Percentiles rank a stretch among this genome's conserved stretches.
Evolutionary conservation across 2,888 invertebrate species (phyloP).

Genomic region (Metellina segmentata): DNA sequence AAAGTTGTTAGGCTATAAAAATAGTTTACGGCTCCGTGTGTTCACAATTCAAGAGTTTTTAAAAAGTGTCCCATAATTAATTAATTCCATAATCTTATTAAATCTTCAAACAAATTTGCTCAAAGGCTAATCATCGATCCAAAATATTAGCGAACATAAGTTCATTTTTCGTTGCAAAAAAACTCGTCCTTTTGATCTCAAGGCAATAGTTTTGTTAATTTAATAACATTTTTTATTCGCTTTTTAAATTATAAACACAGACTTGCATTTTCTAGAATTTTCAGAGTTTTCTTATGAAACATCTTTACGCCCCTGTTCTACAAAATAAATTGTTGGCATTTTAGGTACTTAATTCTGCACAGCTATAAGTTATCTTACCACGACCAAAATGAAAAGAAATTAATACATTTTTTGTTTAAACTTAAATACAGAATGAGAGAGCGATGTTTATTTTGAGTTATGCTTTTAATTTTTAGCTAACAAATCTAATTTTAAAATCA

Average conservation of each 20-base stretch:
- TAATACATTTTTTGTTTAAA: background rate
- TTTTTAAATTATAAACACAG: background rate
- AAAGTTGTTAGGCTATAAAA: background rate
- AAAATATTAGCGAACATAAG: background rate
- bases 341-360: background rate
- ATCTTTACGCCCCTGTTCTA: background rate
- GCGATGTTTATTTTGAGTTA: background rate
- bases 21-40: background rate
- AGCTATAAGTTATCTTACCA: background rate
- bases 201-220: background rate
- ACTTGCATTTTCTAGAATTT: background rate
- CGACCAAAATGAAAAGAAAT: background rate
- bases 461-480: background rate
- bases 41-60: background rate
- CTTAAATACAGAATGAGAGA: too few species aligned
- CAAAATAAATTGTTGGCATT: background rate
- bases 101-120: conserved; percentile 45
- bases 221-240: background rate
- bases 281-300: background rate
- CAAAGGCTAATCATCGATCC: conserved; percentile 27
- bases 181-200: background rate
- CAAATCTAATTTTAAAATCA: too few species aligned
- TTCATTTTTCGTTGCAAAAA: background rate
- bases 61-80: conserved; percentile 11
- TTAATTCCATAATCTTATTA: conserved; percentile 36